Conservation (phyloP, 2,113 vertebrate species). For the Anolis sagrei region DNA sequence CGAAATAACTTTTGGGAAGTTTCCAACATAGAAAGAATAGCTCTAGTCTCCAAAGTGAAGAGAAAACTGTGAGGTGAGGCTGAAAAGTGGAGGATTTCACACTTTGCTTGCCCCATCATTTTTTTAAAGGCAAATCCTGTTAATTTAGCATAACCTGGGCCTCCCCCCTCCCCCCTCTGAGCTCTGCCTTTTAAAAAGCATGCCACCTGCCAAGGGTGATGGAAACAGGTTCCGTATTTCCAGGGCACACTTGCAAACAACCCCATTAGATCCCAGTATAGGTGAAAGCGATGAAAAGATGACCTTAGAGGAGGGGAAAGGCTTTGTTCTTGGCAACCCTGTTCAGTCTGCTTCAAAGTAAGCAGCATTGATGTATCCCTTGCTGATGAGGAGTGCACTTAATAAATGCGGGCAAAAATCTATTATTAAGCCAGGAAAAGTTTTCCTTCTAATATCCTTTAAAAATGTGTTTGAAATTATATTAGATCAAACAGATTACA, state of each 20-base stretch:
- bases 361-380: neutral
- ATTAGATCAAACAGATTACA: conserved; percentile 20
- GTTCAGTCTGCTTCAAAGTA: conserved; percentile 12
- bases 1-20: no score
- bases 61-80: no score
- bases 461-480: conserved; percentile 27
- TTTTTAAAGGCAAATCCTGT: neutral
- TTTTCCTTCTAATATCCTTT: conserved; percentile 18
- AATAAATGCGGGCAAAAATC: conserved; percentile 14
- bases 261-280: neutral
- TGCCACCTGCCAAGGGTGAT: neutral
- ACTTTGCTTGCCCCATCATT: neutral
- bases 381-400: neutral
- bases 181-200: neutral
- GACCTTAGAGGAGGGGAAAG: neutral
- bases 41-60: no score
- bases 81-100: neutral
- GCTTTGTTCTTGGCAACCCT: neutral
- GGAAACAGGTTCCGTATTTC: neutral
- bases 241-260: neutral
- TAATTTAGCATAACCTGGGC: no score
- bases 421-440: conserved; percentile 5
- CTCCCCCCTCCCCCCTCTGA: neutral
- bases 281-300: conserved; percentile 11
- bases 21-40: no score